Base-by-base conservation (phyloP, 2,113 vertebrate species). In the Agelaius tricolor region DNA sequence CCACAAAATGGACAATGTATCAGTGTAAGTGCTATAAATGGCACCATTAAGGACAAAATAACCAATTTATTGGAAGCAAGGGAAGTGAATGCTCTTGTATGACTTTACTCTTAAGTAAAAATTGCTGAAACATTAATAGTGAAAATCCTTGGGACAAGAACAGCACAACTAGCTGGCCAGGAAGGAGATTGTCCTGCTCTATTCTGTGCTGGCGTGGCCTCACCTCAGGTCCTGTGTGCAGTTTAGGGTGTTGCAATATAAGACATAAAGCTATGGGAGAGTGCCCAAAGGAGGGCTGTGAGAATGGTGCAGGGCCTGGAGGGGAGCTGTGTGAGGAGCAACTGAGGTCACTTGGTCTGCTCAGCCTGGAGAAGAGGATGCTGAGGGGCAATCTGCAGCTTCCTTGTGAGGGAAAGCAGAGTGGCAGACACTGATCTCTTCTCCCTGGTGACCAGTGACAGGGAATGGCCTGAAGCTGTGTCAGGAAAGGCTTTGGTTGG, bases 291-390 rank as follows among this genome's bases (percentile, higher is more conserved):
- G 35, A 49, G 31, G 10, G 35, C n/a, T 5, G 2, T 11, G 2
- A 59, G 33, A 24, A 47, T 35, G 30, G 41, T 68, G 63, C 33
- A 62, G 26, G 13, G 17, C 5, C 10, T 57, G 15, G 31, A 84
- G 22, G 31, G 22, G 21, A 55, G 11, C 26, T 0, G 0, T 46
- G 14, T 47, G 54, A 22, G 23, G 54, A 61, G 8, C 0, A 1
- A 3, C 54, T 69, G 71, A 35, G 21, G 20, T 49, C 79, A 13
- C 41, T 69, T 28, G 55, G 8, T 27, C 26, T 62, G 26, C 33
- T 55, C 63, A 28, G 30, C 63, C 55, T 62, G 55, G 49, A 35
- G 61, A 23, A 30, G n/a, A 54, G 24, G n/a, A 31, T 35, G 6
- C 41, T 47, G 35, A 43, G 15, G 47, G n/a, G 41, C 69, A 68